Evolutionary conservation across 2,888 invertebrate genomes (phyloP).

Genomic region (Nemapogon koenigi): DNA sequence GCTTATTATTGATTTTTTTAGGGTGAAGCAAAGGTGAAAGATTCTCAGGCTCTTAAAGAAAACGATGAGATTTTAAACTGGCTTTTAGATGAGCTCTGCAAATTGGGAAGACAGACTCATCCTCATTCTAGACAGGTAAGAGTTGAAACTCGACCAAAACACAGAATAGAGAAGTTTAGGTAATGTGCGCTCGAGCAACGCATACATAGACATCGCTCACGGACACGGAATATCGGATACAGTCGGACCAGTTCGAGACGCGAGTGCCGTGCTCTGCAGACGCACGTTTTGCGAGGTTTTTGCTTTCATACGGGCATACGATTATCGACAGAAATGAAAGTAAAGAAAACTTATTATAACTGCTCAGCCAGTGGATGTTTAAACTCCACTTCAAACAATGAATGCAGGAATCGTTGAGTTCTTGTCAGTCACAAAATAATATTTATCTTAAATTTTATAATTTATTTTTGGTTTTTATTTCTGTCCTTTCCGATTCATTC

Average conservation of each 20-base stretch:
- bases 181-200: neutral
- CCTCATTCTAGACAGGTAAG: constrained; percentile 83
- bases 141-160: too few relatives aligned
- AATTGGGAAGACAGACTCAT: constrained; percentile 72
- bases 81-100: constrained; percentile 74
- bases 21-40: constrained; percentile 52
- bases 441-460: too few relatives aligned
- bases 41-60: constrained; percentile 50
- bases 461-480: too few relatives aligned
- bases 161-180: constrained; percentile 10
- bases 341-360: neutral
- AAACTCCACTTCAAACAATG: neutral
- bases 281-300: neutral
- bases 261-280: too few relatives aligned
- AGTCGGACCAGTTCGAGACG: too few relatives aligned
- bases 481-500: too few relatives aligned
- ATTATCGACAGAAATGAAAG: constrained; percentile 5
- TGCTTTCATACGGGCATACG: constrained; percentile 9
- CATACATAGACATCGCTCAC: neutral
- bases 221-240: neutral
- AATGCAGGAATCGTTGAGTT: too few relatives aligned
- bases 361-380: neutral
- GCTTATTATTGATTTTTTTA: constrained; percentile 23
- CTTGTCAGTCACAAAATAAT: too few relatives aligned
- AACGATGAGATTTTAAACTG: constrained; percentile 70